Evolutionary conservation across 2,797 vertebrate genomes (phyloP), one percentile per base, ranked within the genome.

Genomic region (Acanthurus leucopareius): DNA sequence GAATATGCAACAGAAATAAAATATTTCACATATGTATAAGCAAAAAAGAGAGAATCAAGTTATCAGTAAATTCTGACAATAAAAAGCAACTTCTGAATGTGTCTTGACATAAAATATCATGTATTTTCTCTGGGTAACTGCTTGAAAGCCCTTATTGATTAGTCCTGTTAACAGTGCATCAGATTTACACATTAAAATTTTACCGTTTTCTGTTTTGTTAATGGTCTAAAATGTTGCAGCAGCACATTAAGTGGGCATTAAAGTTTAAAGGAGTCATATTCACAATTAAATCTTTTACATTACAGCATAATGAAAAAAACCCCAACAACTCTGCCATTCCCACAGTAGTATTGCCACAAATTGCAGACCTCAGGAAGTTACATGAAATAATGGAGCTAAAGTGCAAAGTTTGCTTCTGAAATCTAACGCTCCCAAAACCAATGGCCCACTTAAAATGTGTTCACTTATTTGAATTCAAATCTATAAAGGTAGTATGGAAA

Each of bases 181-280:
- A 68, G 48, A 60, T 38, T 64, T 17, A 25, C 22, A 44, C 22
- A 44, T 49, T 32, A 47, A 62, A 64, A 49, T 17, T 69, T 40
- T 32, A 53, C 35, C 38, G 13, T 71, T 65, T 74, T 45, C 4
- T 32, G 28, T 47, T 32, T 25, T 51, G 20, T 60, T 22, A 76
- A 70, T 32, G 35, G 8, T 25, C 28, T 44, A 53, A 22, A 25
- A 67, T 19, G 56, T 38, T 28, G 32, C 53, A 48, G 49, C 49
- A 61, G 65, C 45, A 32, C 17, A 69, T 79, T 61, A 71, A 54
- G 22, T 61, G 3, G 17, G 17, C 63, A 38, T 69, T 44, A 56
- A 32, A 32, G 57, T 40, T 28, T 16, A 57, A 57, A 42, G 54
- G 16, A 81, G 16, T 72, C 63, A 42, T 66, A 42, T 66, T 82